Evolutionary conservation across 2,797 vertebrate species (phyloP).

Genomic region (Macropodus opercularis): DNA sequence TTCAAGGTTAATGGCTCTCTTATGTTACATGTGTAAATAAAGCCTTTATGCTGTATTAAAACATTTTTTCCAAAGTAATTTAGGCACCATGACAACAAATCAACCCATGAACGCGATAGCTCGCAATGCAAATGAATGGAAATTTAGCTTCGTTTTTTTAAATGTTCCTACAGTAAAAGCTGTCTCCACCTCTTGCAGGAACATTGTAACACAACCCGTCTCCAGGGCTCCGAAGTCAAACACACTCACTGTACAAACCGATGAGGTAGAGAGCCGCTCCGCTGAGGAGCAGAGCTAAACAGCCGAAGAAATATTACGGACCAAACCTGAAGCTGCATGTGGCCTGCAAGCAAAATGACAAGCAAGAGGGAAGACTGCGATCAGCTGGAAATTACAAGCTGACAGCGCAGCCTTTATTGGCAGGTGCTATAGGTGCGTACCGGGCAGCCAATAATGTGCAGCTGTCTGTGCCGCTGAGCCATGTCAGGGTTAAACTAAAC

Average conservation of each 20-base stretch:
- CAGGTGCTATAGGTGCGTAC: conserved; percentile 29
- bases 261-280: conserved; percentile 76
- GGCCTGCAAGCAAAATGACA: conserved; percentile 4
- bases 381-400: conserved; percentile 33
- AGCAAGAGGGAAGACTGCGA: conserved; percentile 20
- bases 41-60: conserved; percentile 17
- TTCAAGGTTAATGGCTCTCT: conserved; percentile 31
- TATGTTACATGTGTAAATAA: conserved; percentile 12
- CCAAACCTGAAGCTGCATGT: conserved; percentile 13
- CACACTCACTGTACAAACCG: conserved; percentile 73
- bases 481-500: conserved; percentile 60
- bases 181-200: conserved; percentile 40
- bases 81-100: conserved; percentile 26
- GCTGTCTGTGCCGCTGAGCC: conserved; percentile 51
- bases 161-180: conserved; percentile 22
- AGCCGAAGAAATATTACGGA: conserved; percentile 23
- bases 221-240: conserved; percentile 21
- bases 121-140: conserved; percentile 25
- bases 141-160: too few relatives aligned
- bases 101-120: conserved; percentile 28
- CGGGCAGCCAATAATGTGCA: conserved; percentile 54
- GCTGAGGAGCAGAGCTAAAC: conserved; percentile 47
- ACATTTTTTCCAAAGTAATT: not conserved
- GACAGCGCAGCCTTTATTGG: conserved; percentile 41
- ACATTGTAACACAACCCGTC: conserved; percentile 33